These are phyloP conservation scores for Lacanobia wlatinum DNA, from an alignment of 2,888 invertebrate genomes.

Conservation along the genomic window DNA sequence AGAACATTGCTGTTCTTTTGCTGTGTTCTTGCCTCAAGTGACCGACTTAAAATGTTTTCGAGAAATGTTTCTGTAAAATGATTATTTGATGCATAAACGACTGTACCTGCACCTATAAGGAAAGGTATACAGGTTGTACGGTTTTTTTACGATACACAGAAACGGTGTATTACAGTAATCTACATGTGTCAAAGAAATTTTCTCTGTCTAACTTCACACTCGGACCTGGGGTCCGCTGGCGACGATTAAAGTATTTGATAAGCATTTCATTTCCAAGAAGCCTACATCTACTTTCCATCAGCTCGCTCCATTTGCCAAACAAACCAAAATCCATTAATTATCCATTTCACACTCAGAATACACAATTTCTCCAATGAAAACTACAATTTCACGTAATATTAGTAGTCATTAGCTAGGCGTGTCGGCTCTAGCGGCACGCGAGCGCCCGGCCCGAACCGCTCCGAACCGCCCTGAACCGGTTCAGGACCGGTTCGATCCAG, in stretches of 20 bases:
- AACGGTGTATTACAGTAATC: background rate
- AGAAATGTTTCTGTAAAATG: too few species aligned
- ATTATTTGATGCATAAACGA: too few species aligned
- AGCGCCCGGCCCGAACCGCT: conserved; percentile 28
- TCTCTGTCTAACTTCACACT: background rate
- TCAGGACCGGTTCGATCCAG: conserved; percentile 41
- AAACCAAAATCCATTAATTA: conserved; percentile 19
- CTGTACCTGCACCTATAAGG: too few species aligned
- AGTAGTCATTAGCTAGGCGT: conserved; percentile 58
- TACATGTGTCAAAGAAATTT: background rate
- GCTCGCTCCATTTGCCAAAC: conserved; percentile 9
- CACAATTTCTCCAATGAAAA: conserved; percentile 56
- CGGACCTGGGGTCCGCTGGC: background rate
- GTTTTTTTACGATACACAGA: background rate
- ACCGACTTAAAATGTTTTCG: too few species aligned
- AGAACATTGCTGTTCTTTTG: background rate
- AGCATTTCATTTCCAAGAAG: background rate
- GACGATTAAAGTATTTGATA: background rate
- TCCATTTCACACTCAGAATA: conserved; percentile 36
- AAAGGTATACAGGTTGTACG: background rate
- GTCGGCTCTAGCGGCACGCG: conserved; percentile 51
- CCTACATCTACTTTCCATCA: background rate
- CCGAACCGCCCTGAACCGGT: conserved; percentile 52
- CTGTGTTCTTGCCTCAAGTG: background rate
- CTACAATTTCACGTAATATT: conserved; percentile 55